These are phyloP conservation scores for Heterodera filipjevi DNA, from an alignment of 2,888 invertebrate genomes.

Conservation along the genomic window DNA sequence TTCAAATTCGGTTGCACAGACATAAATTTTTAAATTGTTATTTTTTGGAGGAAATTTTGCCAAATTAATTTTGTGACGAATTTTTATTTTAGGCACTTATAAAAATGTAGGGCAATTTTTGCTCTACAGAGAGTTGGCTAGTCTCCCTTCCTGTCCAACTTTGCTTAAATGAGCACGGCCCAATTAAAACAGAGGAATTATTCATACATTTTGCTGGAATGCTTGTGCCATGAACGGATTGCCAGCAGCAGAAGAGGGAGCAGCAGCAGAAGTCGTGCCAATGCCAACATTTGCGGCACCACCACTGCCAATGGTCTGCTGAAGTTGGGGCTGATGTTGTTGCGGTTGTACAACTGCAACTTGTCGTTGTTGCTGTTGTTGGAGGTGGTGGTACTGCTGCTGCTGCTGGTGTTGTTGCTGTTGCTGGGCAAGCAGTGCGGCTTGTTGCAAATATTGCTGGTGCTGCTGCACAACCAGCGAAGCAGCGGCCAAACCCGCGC, in stretches of 20 bases:
- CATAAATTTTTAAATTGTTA: too few species aligned
- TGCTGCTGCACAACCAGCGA: conserved; percentile 10
- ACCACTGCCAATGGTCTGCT: not conserved
- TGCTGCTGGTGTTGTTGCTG: conserved; percentile 39
- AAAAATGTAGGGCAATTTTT: too few species aligned
- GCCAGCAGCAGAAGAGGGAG: not conserved
- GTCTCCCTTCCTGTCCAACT: too few species aligned
- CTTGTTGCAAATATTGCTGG: conserved; percentile 23
- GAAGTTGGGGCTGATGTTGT: not conserved
- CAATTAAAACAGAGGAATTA: too few species aligned
- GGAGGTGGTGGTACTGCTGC: conserved; percentile 34
- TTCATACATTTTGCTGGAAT: not conserved
- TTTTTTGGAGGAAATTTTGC: too few species aligned
- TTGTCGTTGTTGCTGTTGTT: conserved; percentile 31
- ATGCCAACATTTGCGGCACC: not conserved
- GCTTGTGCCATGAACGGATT: conserved; percentile 4
- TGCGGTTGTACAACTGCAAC: conserved; percentile 1
- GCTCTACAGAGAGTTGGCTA: too few species aligned
- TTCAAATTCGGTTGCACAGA: too few species aligned
- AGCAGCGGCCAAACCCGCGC: conserved; percentile 1
- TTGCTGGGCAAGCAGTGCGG: conserved; percentile 26
- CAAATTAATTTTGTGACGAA: too few species aligned
- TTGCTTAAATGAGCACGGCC: too few species aligned
- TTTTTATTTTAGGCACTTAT: too few species aligned
- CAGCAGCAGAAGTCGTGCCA: not conserved